Percentiles rank a stretch among this genome's conserved stretches.
These are phyloP conservation scores for Plodia interpunctella DNA, from an alignment of 1,140 invertebrate species.

Conservation along the genomic window DNA sequence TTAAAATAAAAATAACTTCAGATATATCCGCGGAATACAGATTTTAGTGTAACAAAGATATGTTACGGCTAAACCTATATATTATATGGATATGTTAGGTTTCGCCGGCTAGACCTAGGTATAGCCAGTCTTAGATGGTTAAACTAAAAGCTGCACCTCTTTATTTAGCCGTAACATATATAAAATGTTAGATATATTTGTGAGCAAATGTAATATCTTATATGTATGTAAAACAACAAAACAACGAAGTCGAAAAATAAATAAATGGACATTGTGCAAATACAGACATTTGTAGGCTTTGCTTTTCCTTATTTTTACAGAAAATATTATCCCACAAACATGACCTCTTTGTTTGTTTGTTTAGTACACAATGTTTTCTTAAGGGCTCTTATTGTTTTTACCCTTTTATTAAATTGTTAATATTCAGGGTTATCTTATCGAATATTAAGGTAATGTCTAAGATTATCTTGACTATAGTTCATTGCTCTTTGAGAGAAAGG, in stretches of 20 bases:
- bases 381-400: background rate
- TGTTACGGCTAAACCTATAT: too few species aligned
- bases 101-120: too few species aligned
- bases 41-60: too few species aligned
- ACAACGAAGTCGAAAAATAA: background rate
- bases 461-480: constrained; percentile 2
- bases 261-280: background rate
- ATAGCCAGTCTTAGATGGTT: too few species aligned
- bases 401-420: too few species aligned
- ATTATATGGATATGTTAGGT: too few species aligned
- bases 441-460: background rate
- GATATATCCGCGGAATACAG: too few species aligned
- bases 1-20: too few species aligned
- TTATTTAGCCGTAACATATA: too few species aligned
- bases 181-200: too few species aligned
- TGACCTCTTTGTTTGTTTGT: background rate
- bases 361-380: background rate
- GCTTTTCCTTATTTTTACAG: background rate
- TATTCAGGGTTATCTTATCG: background rate
- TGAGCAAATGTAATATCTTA: too few species aligned
- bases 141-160: too few species aligned
- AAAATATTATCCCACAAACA: background rate
- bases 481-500: background rate
- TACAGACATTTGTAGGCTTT: background rate
- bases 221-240: background rate